Base-by-base conservation (phyloP, 1,140 invertebrate genomes). In the Radopholus similis region DNA sequence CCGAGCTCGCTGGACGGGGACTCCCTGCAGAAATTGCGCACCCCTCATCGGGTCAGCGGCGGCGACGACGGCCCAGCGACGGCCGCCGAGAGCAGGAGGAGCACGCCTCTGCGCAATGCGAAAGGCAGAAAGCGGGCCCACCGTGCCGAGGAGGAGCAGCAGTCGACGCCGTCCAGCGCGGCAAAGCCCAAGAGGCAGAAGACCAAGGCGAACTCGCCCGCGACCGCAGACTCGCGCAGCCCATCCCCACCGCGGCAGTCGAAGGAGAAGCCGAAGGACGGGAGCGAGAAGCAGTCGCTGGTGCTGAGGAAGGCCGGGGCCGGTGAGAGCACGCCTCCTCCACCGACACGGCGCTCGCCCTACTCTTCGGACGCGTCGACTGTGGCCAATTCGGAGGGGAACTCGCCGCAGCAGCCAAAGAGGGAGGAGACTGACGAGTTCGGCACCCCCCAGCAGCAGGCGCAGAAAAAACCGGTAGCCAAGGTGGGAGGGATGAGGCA, bases 1-100 rank as follows among this genome's bases (percentile, higher is more conserved):
- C 62, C 66, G 54, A 68, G 28, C 42, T 55, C 53, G 23, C n/a
- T 68, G 28, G 66, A 68, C 35, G 49, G 30, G 1, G 42, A 68
- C 18, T 37, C 38, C 21, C 21, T 34, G 1, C 18, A 37, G 38
- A 21, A 35, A n/a, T n/a, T n/a, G 26, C 28, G 42, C 4, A 66
- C 66, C 11, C 66, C 47, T 0, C 49, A 38, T 2, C 64, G 65
- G 21, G 18, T 44, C 37, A 63, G 34, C 32, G 66, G 55, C 8
- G 64, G 64, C 8, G 15, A 13, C n/a, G 28, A 18, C 18, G 26
- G 0, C 2, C 1, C 23, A 18, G 64, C 40, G 1, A 11, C 57
- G 54, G 6, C 23, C 26, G 35, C 64, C 13, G 18, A 21, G 21
- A 26, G 26, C 6, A 47, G 66, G 37, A 30, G 63, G n/a, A 51